Evolutionary conservation across 2,113 vertebrate species (phyloP).

Genomic region (Micronycteris hirsuta): DNA sequence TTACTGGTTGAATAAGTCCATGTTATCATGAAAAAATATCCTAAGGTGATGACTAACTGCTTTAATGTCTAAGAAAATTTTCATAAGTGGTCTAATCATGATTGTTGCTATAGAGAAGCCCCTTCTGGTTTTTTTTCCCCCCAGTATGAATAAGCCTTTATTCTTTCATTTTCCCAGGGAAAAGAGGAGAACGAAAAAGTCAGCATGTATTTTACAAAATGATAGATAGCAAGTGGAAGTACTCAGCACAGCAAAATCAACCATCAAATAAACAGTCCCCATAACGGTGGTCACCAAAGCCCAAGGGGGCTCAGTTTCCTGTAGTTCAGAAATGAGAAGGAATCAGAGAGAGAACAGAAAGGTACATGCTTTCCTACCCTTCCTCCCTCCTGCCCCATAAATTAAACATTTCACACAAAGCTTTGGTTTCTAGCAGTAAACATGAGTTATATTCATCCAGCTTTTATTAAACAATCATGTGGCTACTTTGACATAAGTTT

Average conservation of each 20-base stretch:
- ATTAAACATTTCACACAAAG: constrained; percentile 75
- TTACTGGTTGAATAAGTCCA: background rate
- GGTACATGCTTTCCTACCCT: constrained; percentile 40
- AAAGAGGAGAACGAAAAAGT: constrained; percentile 11
- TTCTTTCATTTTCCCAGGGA: constrained; percentile 63
- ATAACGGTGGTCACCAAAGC: constrained; percentile 25
- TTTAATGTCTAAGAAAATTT: background rate
- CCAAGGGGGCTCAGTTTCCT: constrained; percentile 29
- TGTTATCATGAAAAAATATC: background rate
- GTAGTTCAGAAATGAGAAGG: constrained; percentile 39
- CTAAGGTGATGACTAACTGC: background rate
- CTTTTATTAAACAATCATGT: constrained; percentile 75
- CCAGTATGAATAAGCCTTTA: constrained; percentile 8
- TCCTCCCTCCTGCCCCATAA: constrained; percentile 56
- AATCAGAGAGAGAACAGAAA: constrained; percentile 16
- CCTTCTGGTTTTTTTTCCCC: background rate
- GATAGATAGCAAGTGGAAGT: constrained; percentile 29
- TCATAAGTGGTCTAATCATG: background rate
- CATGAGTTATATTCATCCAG: constrained; percentile 84
- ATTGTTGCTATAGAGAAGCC: background rate
- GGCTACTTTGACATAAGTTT: constrained; percentile 70
- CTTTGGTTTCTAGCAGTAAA: constrained; percentile 89
- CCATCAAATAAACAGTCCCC: constrained; percentile 41
- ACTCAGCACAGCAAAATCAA: constrained; percentile 51
- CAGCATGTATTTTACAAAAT: constrained; percentile 59